Evolutionary conservation across 2,888 invertebrate genomes (phyloP).

Genomic region (Pantelozetes paolii): DNA sequence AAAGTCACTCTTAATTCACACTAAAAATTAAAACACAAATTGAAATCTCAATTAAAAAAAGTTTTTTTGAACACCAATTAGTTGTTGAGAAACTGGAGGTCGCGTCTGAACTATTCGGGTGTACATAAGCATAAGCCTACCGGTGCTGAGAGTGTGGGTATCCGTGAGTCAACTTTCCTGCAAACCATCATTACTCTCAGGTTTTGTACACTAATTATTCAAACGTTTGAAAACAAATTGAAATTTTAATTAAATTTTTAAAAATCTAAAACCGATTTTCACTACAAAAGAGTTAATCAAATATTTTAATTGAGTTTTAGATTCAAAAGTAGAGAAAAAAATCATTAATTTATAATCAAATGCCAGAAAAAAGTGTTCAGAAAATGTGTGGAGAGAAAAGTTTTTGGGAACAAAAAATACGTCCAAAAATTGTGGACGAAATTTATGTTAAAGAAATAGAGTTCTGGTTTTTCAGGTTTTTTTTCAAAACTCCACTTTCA

Average conservation of each 20-base stretch:
- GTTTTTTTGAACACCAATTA: background rate
- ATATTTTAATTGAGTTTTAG: background rate
- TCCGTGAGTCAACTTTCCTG: constrained; percentile 33
- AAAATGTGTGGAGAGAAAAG: too few relatives aligned
- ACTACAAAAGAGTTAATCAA: background rate
- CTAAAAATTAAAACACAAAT: background rate
- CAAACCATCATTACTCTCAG: constrained; percentile 9
- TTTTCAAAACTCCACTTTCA: too few relatives aligned
- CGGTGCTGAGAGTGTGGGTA: too few relatives aligned
- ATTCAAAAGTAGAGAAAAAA: too few relatives aligned
- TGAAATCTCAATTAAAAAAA: background rate
- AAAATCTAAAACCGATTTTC: background rate
- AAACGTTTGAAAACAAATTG: background rate
- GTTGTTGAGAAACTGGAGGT: constrained; percentile 1
- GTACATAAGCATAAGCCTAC: too few relatives aligned
- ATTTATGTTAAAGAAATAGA: too few relatives aligned
- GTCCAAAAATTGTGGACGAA: too few relatives aligned
- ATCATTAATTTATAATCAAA: too few relatives aligned
- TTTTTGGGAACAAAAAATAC: too few relatives aligned
- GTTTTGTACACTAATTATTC: background rate
- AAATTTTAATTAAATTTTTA: background rate
- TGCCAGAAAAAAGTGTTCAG: too few relatives aligned
- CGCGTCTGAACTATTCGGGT: background rate
- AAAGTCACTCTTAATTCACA: background rate
- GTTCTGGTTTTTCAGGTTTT: too few relatives aligned